Evolutionary conservation across 2,797 vertebrate species (phyloP), one percentile per base, ranked within the genome.

Genomic region (Acanthurus leucopareius): DNA sequence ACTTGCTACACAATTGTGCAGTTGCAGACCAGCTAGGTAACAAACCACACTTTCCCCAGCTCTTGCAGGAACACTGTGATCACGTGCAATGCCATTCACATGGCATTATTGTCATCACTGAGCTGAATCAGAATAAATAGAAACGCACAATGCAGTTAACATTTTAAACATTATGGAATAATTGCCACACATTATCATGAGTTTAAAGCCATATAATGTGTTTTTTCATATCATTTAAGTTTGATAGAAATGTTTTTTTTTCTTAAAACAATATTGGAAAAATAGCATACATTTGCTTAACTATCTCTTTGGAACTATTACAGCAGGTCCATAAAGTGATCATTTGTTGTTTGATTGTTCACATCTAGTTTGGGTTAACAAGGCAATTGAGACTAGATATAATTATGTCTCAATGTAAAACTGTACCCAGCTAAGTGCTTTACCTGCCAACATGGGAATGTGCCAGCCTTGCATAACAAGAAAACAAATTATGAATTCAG

Each of bases 21-120:
- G 64, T 83, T 16, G 51, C 68, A 69, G 59, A 60, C 52, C 19
- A 16, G 16, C 57, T 40, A 60, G 35, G 44, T 67, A 74, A 53
- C n/a, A 86, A 76, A 79, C 70, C 71, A 25, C 81, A 65, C 38
- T 49, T 38, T 69, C 14, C n/a, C 22, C 49, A 28, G 71, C 61
- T 22, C 67, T 15, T 64, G 66, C 56, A 87, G 38, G 49, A 66
- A 67, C 52, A 52, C 73, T 38, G 45, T 64, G 49, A 75, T 58
- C 14, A 69, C 45, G 60, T 54, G 54, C 67, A 77, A 48, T 53
- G 62, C 69, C 60, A 78, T 61, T 83, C 72, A 20, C 20, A 42
- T 51, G 17, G 20, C 40, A 45, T 32, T 19, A 59, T 66, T 52
- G 11, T 52, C 48, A 54, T 79, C 25, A 56, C 48, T 76, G 49